These are phyloP conservation scores for Xenopus laevis DNA, from an alignment of 2,113 vertebrate species.

Conservation along the genomic window DNA sequence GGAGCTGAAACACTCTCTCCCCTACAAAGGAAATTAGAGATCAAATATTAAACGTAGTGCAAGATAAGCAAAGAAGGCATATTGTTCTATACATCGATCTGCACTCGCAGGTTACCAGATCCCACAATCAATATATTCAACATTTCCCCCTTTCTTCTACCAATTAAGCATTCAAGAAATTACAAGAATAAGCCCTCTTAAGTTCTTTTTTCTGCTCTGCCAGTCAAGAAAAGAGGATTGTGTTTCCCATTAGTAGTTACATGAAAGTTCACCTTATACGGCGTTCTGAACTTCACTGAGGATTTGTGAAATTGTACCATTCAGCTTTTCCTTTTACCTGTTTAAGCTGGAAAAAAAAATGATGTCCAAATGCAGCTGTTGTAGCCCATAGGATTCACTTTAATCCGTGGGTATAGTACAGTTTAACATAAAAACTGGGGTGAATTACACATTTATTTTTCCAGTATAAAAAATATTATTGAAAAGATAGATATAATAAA, in stretches of 20 bases:
- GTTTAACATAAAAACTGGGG: background rate
- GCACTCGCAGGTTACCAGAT: conserved; percentile 49
- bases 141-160: conserved; percentile 53
- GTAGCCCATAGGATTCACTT: no score
- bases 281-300: conserved; percentile 50
- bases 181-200: conserved; percentile 47
- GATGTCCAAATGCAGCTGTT: background rate
- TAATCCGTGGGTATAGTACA: no score
- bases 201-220: conserved; percentile 55
- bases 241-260: conserved; percentile 51
- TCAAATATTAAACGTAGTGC: conserved; percentile 47
- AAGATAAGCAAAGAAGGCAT: conserved; percentile 51
- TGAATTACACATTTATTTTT: no score
- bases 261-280: conserved; percentile 53
- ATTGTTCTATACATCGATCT: conserved; percentile 49
- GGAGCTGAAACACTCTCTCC: conserved; percentile 47
- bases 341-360: conserved; percentile 36
- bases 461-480: no score
- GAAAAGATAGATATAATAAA: no score
- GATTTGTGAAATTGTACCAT: conserved; percentile 34
- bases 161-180: conserved; percentile 51
- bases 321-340: conserved; percentile 35
- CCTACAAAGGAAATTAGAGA: conserved; percentile 47
- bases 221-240: conserved; percentile 49
- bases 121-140: conserved; percentile 52